These are phyloP conservation scores for Corythornis madagascariensis DNA, from an alignment of 2,113 vertebrate genomes.

Conservation along the genomic window DNA sequence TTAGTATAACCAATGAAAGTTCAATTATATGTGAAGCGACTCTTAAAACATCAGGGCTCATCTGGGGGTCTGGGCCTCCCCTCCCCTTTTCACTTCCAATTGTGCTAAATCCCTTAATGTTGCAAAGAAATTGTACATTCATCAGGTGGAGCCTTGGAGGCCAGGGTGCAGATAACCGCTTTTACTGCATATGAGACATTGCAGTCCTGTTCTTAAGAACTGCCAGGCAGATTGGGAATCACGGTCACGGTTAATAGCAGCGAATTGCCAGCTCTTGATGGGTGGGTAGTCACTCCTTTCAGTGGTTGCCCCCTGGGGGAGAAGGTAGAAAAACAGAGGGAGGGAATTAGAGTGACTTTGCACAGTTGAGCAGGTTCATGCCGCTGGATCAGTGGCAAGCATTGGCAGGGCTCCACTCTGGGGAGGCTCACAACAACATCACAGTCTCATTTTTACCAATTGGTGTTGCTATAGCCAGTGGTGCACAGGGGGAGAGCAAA, in stretches of 20 bases:
- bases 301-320: conserved; percentile 85
- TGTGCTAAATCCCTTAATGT: conserved; percentile 73
- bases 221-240: conserved; percentile 84
- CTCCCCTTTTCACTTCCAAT: conserved; percentile 60
- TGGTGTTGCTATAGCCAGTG: conserved; percentile 80
- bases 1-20: conserved; percentile 68
- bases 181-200: conserved; percentile 81
- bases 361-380: conserved; percentile 84
- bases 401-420: conserved; percentile 83
- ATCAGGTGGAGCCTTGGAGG: conserved; percentile 75
- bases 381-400: conserved; percentile 83
- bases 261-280: conserved; percentile 85
- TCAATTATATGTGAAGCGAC: conserved; percentile 76
- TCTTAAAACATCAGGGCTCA: conserved; percentile 75
- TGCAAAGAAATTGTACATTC: conserved; percentile 65
- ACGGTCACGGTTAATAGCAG: conserved; percentile 84
- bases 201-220: conserved; percentile 81
- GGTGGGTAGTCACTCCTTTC: conserved; percentile 87
- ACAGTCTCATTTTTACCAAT: conserved; percentile 83
- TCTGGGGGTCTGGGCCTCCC: conserved; percentile 70
- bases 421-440: conserved; percentile 82
- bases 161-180: conserved; percentile 79
- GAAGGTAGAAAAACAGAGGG: conserved; percentile 87
- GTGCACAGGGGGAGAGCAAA: conserved; percentile 71
- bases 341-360: conserved; percentile 88